These are phyloP conservation scores for Acanthopleura granulata DNA, from an alignment of 2,888 invertebrate species.

Conservation along the genomic window DNA sequence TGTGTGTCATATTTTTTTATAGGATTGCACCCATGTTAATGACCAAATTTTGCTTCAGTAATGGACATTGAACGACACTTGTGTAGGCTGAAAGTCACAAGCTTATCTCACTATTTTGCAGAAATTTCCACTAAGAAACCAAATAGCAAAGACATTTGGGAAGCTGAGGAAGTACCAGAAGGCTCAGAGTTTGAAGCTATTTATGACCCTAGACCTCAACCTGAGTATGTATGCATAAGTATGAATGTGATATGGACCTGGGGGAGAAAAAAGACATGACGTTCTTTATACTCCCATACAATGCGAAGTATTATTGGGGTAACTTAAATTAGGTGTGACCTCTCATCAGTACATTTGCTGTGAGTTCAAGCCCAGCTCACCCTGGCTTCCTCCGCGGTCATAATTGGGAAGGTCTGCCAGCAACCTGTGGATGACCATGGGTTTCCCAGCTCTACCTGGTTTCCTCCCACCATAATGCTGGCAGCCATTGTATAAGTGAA, in stretches of 20 bases:
- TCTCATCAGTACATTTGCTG: no score
- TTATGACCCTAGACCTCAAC: slow-evolving; percentile 66
- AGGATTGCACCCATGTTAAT: not conserved
- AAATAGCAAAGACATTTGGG: slow-evolving; percentile 67
- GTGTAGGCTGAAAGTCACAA: not conserved
- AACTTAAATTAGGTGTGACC: no score
- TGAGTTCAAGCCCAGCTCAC: no score
- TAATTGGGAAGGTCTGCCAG: no score
- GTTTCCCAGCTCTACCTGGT: no score
- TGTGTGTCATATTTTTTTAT: not conserved
- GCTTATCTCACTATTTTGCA: not conserved
- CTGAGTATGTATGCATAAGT: slow-evolving; percentile 57
- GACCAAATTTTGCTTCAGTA: not conserved
- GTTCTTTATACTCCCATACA: no score
- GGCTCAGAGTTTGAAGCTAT: slow-evolving; percentile 65
- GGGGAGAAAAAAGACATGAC: no score
- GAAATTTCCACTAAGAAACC: slow-evolving; percentile 16
- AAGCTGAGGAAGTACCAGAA: slow-evolving; percentile 61
- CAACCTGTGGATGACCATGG: no score
- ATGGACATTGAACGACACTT: not conserved
- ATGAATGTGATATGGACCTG: not conserved
- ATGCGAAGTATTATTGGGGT: no score
- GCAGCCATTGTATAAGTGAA: no score
- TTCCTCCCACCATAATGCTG: no score
- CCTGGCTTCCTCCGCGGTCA: no score